Percentiles rank a stretch among this genome's conserved stretches.
Conservation (phyloP, 2,888 invertebrate genomes). For the Cephus nigrinus region DNA sequence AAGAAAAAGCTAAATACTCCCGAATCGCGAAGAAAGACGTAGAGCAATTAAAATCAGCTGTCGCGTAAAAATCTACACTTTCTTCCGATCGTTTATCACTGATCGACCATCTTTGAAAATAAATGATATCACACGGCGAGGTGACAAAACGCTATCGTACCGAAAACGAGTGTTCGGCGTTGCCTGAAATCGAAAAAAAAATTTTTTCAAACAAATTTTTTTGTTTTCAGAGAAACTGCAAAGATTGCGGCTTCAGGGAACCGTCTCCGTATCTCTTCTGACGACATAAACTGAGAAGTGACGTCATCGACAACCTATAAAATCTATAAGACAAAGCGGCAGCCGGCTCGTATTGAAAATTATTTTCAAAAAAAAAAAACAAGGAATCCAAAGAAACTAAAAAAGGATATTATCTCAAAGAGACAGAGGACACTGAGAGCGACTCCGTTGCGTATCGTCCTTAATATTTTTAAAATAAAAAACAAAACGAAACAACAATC, state of each 20-base stretch:
- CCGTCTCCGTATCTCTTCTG: slow-evolving; percentile 42
- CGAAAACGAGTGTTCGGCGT: no score
- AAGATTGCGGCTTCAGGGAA: slow-evolving; percentile 44
- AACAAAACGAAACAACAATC: no score
- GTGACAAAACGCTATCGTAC: no score
- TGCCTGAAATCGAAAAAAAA: no score
- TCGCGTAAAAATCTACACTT: not conserved
- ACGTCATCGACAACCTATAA: slow-evolving; percentile 9
- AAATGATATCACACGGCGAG: no score
- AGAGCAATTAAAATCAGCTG: no score
- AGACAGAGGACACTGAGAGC: not conserved
- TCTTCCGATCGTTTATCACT: not conserved
- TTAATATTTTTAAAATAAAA: no score
- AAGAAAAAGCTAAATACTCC: not conserved
- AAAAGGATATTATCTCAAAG: not conserved
- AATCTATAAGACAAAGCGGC: slow-evolving; percentile 34
- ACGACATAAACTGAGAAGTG: slow-evolving; percentile 4
- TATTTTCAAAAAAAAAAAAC: not conserved
- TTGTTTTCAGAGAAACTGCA: slow-evolving; percentile 41
- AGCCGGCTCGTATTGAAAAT: slow-evolving; percentile 26
- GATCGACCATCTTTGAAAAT: not conserved
- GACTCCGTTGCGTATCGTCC: no score
- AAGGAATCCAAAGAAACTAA: not conserved
- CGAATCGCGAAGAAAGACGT: no score
- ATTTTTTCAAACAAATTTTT: not conserved